Conservation (phyloP, 2,888 invertebrate species). For the Dinocampus coccinellae region DNA sequence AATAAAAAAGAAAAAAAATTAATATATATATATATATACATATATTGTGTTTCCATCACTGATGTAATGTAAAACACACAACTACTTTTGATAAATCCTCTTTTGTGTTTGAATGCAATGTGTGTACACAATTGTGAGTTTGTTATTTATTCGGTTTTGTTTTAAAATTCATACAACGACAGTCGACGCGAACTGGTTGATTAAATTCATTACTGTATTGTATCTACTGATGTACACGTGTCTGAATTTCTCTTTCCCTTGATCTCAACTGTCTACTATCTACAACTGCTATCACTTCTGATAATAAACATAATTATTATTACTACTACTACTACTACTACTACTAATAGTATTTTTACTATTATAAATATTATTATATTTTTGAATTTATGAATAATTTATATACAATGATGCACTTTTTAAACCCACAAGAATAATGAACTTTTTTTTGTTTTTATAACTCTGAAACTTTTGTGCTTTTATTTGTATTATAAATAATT, state of each 20-base stretch:
- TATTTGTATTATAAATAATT: too few species aligned
- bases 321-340: neutral
- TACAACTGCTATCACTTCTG: neutral
- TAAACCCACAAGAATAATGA: too few species aligned
- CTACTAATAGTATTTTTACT: neutral
- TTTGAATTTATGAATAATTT: neutral
- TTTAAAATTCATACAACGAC: conserved; percentile 50
- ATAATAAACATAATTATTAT: neutral
- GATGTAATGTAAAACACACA: too few species aligned
- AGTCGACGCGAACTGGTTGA: conserved; percentile 46
- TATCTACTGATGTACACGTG: too few species aligned
- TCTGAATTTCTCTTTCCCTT: neutral
- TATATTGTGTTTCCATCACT: too few species aligned
- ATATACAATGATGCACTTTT: too few species aligned
- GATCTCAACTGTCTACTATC: neutral
- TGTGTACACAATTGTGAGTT: neutral
- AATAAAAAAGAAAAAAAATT: too few species aligned
- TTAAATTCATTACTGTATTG: conserved; percentile 46
- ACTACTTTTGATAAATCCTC: too few species aligned
- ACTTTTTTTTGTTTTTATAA: too few species aligned
- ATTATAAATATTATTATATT: neutral
- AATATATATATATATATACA: too few species aligned
- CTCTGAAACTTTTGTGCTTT: too few species aligned
- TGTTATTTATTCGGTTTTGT: conserved; percentile 43
- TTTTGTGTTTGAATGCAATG: neutral